Evolutionary conservation across 2,888 invertebrate genomes (phyloP).

Genomic region (Diarsia mendica): DNA sequence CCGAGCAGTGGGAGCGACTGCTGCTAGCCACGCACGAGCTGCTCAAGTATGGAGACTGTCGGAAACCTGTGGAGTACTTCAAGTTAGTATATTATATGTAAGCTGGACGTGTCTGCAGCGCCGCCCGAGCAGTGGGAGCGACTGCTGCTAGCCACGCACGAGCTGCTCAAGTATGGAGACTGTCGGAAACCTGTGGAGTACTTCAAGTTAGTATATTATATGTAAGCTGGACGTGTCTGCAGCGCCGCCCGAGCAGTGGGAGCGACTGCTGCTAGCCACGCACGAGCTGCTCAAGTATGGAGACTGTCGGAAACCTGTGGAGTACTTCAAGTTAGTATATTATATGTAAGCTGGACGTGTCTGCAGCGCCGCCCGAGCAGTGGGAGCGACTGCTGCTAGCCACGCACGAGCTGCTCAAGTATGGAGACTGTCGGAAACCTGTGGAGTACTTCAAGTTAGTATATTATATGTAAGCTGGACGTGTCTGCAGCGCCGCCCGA

Average conservation of each 20-base stretch:
- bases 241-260: constrained; percentile 82
- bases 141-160: constrained; percentile 84
- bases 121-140: constrained; percentile 82
- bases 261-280: constrained; percentile 82
- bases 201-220: constrained; percentile 84
- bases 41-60: constrained; percentile 87
- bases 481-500: constrained; percentile 77
- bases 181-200: constrained; percentile 84
- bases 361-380: constrained; percentile 78
- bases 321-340: constrained; percentile 85
- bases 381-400: constrained; percentile 83
- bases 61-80: constrained; percentile 85
- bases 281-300: constrained; percentile 88
- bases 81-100: constrained; percentile 82
- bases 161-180: constrained; percentile 87
- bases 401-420: constrained; percentile 87
- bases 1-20: constrained; percentile 82
- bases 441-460: constrained; percentile 87
- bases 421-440: constrained; percentile 86
- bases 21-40: constrained; percentile 86
- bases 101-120: constrained; percentile 78
- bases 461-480: constrained; percentile 79
- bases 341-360: constrained; percentile 81
- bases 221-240: constrained; percentile 79
- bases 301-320: constrained; percentile 83